Percentiles rank a stretch among this genome's conserved stretches.
phyloP scores from a whole-genome alignment of 2,888 invertebrate genomes.

The Drosophila melanosoma region DNA sequence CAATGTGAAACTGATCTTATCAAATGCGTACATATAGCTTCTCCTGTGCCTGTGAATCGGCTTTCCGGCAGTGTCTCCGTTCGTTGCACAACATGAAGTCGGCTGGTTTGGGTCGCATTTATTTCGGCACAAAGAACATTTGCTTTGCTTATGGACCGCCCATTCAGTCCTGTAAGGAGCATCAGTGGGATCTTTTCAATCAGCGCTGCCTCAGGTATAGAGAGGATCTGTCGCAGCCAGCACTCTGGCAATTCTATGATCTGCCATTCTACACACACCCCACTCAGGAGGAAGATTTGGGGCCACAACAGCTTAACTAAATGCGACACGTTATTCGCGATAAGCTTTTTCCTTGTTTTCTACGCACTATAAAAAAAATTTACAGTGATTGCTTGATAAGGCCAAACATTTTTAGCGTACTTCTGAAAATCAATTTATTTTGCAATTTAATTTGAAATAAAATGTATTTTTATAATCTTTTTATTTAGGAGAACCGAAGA shows the following conservation, averaged over 20 bases:
- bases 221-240: conserved; percentile 52
- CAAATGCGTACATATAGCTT: conserved; percentile 46
- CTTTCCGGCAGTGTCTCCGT: conserved; percentile 72
- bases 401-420: background rate
- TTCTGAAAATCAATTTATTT: background rate
- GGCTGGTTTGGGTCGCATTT: conserved; percentile 71
- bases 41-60: conserved; percentile 75
- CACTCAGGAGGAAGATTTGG: conserved; percentile 15
- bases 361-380: background rate
- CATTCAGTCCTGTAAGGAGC: conserved; percentile 60
- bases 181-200: conserved; percentile 55
- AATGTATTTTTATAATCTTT: background rate
- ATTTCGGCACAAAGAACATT: conserved; percentile 62
- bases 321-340: conserved; percentile 26
- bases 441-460: background rate
- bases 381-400: background rate
- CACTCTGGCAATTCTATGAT: conserved; percentile 78
- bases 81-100: conserved; percentile 63
- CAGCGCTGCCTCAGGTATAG: conserved; percentile 73
- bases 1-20: background rate
- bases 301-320: conserved; percentile 1
- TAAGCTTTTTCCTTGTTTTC: conserved; percentile 27
- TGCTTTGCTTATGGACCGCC: conserved; percentile 77
- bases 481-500: background rate
- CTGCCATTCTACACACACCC: conserved; percentile 76